These are phyloP conservation scores for Naja naja DNA, from an alignment of 2,113 vertebrate species.

Conservation along the genomic window DNA sequence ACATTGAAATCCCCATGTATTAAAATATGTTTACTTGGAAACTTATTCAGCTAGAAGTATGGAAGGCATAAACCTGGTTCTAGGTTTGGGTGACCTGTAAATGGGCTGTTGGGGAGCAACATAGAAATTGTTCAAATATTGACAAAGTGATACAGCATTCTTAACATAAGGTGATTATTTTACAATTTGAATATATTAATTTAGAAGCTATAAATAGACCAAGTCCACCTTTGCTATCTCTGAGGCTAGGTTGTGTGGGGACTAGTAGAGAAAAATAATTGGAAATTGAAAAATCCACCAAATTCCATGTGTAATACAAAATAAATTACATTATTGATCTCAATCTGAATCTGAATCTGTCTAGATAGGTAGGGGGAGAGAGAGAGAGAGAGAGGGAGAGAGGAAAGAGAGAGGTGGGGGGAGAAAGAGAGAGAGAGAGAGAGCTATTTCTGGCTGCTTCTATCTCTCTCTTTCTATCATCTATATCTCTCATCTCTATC, in stretches of 20 bases:
- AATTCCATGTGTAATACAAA: neutral
- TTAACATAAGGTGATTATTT: neutral
- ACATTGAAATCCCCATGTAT: neutral
- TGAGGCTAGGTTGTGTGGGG: neutral
- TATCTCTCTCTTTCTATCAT: no score
- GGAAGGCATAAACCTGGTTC: neutral
- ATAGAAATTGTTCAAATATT: neutral
- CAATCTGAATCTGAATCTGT: no score
- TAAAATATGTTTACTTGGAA: neutral
- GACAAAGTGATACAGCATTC: neutral
- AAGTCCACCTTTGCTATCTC: neutral
- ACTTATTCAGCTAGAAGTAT: neutral
- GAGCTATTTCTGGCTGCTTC: no score
- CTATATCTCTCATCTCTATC: no score
- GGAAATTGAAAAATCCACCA: neutral
- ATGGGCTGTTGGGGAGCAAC: neutral
- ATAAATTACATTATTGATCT: neutral
- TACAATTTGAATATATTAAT: neutral
- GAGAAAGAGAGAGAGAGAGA: no score
- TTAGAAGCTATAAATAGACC: neutral
- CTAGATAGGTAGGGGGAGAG: no score
- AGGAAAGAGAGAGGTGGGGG: no score
- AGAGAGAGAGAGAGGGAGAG: no score
- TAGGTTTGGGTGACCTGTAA: neutral
- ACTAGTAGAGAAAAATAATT: neutral